Conservation (phyloP, 2,113 vertebrate species). For the Hirundichthys speculiger region DNA sequence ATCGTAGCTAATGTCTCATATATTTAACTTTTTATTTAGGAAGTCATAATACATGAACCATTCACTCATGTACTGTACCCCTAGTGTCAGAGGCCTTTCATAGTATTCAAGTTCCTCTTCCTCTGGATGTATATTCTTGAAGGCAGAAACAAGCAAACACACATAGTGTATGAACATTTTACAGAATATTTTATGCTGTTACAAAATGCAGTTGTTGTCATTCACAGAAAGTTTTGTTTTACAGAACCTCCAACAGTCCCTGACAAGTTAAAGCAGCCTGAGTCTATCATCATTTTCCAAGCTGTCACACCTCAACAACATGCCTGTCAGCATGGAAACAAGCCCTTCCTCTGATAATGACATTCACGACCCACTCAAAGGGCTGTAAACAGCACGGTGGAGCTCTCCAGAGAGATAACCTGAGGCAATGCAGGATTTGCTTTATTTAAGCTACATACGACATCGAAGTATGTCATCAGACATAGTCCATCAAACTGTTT, state of each 20-base stretch:
- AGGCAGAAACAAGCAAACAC: constrained; percentile 46
- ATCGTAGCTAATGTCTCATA: neutral
- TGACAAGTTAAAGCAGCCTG: constrained; percentile 11
- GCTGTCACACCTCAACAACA: constrained; percentile 13
- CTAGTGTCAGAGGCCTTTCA: constrained; percentile 45
- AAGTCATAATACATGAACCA: constrained; percentile 37
- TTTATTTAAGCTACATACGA: constrained; percentile 8
- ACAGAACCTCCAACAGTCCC: neutral
- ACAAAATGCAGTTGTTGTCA: neutral
- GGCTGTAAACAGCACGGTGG: constrained; percentile 24
- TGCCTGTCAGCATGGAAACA: constrained; percentile 39
- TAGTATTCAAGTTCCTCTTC: constrained; percentile 67
- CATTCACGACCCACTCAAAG: constrained; percentile 17
- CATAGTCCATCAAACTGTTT: too few species aligned
- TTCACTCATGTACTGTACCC: constrained; percentile 68
- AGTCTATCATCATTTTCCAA: constrained; percentile 28
- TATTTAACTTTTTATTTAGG: neutral
- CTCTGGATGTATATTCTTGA: constrained; percentile 49
- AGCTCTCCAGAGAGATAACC: neutral
- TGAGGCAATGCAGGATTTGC: constrained; percentile 19
- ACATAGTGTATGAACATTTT: constrained; percentile 9
- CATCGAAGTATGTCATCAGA: too few species aligned
- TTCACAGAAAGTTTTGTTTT: constrained; percentile 8
- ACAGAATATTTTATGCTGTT: neutral
- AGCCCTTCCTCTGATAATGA: constrained; percentile 27